phyloP scores from a whole-genome alignment of 2,113 vertebrate species.

The Aphelocoma coerulescens region DNA sequence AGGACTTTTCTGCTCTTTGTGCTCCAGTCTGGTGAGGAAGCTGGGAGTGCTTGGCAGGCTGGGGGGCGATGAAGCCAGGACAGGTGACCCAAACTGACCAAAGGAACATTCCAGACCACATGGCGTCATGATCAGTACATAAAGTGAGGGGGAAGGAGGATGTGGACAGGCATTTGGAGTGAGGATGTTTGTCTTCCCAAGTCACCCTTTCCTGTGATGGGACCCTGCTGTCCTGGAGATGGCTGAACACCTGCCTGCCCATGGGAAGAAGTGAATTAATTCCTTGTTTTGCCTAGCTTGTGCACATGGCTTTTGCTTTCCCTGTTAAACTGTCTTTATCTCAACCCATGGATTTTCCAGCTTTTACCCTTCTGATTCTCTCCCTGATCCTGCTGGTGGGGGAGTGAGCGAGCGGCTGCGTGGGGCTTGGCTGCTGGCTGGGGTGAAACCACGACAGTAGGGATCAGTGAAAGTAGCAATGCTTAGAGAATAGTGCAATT shows the following conservation, averaged over 20 bases:
- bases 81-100: too few relatives aligned
- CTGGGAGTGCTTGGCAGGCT: fast-evolving
- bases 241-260: not conserved
- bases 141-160: not conserved
- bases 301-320: not conserved
- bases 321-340: not conserved
- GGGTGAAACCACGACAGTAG: not conserved
- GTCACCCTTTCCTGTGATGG: too few relatives aligned
- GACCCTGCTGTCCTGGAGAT: not conserved
- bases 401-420: fast-evolving
- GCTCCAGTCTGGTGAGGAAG: not conserved
- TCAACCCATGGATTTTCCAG: not conserved
- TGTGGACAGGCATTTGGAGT: not conserved
- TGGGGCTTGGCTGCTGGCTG: not conserved
- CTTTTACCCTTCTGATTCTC: not conserved
- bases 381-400: not conserved
- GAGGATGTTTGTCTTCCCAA: not conserved
- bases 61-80: not conserved
- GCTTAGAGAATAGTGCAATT: not conserved
- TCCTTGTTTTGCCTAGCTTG: not conserved
- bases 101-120: not conserved
- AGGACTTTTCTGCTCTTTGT: not conserved
- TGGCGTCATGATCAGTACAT: not conserved
- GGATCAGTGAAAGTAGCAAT: slow-evolving; percentile 17
- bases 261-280: not conserved